These are phyloP conservation scores for Carduelis carduelis DNA, from an alignment of 2,797 vertebrate genomes.

Conservation along the genomic window DNA sequence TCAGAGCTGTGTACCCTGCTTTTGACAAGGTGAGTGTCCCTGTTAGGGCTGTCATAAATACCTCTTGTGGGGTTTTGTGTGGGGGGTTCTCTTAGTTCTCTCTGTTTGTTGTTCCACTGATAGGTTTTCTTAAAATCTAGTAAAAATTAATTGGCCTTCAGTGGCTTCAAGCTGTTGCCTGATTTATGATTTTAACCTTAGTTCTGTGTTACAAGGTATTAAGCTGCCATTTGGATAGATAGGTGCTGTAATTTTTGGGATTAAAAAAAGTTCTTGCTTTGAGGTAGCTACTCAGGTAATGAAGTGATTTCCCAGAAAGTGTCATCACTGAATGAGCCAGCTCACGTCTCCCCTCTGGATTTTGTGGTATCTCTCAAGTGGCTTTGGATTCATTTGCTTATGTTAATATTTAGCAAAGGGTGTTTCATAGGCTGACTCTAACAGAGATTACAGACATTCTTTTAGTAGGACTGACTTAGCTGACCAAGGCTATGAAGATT, in stretches of 20 bases:
- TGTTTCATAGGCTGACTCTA: neutral
- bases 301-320: neutral
- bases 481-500: neutral
- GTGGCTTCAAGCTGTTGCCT: neutral
- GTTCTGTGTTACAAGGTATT: neutral
- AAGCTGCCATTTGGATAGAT: neutral
- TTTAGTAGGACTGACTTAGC: neutral
- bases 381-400: neutral
- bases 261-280: neutral
- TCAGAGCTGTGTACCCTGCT: constrained; percentile 95
- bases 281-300: neutral
- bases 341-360: neutral
- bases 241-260: neutral
- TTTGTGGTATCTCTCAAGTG: neutral
- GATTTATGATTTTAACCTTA: constrained; percentile 1
- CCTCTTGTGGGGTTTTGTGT: neutral
- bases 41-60: neutral
- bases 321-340: neutral
- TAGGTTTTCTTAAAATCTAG: neutral
- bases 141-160: neutral
- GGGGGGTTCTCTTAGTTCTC: neutral
- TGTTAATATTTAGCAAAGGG: neutral
- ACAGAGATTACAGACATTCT: neutral
- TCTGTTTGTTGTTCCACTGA: neutral
- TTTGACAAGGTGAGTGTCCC: constrained; percentile 90